Evolutionary conservation across 2,113 vertebrate species (phyloP).

Genomic region (Bettongia penicillata): DNA sequence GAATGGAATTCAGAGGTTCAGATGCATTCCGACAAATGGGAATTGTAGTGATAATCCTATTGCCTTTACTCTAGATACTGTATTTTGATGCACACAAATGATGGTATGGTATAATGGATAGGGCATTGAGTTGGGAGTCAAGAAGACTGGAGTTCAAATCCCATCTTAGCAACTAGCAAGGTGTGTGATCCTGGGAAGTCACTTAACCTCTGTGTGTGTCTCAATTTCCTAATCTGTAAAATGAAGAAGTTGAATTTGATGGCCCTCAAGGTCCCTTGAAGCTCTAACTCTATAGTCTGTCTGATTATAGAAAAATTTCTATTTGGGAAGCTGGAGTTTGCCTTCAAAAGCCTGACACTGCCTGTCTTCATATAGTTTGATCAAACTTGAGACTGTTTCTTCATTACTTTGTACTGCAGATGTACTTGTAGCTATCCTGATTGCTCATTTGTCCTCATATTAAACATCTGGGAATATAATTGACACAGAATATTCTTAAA

Average conservation of each 20-base stretch:
- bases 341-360: neutral
- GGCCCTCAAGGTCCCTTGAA: neutral
- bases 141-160: neutral
- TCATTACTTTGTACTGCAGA: neutral
- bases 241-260: neutral
- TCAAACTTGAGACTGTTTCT: neutral
- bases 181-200: neutral
- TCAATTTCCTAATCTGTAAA: neutral
- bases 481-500: neutral
- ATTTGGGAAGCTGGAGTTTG: neutral
- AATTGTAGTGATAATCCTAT: neutral
- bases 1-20: neutral
- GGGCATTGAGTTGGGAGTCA: neutral
- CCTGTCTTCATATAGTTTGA: neutral
- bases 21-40: neutral
- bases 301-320: neutral
- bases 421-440: neutral
- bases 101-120: neutral
- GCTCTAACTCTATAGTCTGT: neutral
- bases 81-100: neutral
- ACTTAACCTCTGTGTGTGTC: neutral
- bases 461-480: conserved; percentile 6
- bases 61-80: neutral
- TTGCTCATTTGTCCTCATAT: neutral
- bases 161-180: neutral